These are phyloP conservation scores for Mustela lutreola DNA, from an alignment of 2,113 vertebrate species.

Conservation along the genomic window DNA sequence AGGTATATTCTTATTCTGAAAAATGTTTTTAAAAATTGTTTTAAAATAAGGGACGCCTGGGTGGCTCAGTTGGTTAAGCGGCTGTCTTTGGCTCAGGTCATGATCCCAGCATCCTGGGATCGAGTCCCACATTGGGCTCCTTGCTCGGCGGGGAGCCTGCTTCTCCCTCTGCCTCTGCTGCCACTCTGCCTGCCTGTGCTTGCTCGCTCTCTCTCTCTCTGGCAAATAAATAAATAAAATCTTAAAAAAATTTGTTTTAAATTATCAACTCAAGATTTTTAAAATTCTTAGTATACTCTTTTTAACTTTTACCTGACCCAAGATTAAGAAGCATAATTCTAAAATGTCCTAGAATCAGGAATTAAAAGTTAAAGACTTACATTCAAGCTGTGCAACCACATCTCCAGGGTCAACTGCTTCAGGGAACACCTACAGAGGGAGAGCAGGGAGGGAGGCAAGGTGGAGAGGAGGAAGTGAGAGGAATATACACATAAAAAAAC, in stretches of 20 bases:
- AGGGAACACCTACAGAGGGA: slow-evolving; percentile 88
- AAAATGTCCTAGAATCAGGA: slow-evolving; percentile 19
- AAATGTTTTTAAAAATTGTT: neutral
- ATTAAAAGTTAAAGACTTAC: slow-evolving; percentile 87
- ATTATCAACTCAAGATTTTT: neutral
- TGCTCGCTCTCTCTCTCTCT: too few relatives aligned
- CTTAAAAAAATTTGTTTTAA: neutral
- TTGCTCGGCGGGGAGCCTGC: too few relatives aligned
- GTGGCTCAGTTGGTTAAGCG: too few relatives aligned
- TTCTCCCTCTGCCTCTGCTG: too few relatives aligned
- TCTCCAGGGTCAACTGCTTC: slow-evolving; percentile 94
- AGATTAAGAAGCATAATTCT: slow-evolving; percentile 35
- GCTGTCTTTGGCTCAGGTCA: too few relatives aligned
- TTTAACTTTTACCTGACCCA: slow-evolving; percentile 49
- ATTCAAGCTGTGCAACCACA: slow-evolving; percentile 93
- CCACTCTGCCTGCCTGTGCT: too few relatives aligned
- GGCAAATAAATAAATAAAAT: too few relatives aligned
- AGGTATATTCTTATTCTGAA: slow-evolving; percentile 24
- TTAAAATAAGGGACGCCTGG: neutral
- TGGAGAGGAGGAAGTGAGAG: neutral
- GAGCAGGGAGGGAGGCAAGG: neutral
- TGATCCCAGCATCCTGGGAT: too few relatives aligned
- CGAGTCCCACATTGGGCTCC: too few relatives aligned
- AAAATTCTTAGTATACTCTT: neutral
- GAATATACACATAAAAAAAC: neutral